Evolutionary conservation across 2,797 vertebrate genomes (phyloP), one percentile per base, ranked within the genome.

Genomic region (Urosaurus nigricauda): DNA sequence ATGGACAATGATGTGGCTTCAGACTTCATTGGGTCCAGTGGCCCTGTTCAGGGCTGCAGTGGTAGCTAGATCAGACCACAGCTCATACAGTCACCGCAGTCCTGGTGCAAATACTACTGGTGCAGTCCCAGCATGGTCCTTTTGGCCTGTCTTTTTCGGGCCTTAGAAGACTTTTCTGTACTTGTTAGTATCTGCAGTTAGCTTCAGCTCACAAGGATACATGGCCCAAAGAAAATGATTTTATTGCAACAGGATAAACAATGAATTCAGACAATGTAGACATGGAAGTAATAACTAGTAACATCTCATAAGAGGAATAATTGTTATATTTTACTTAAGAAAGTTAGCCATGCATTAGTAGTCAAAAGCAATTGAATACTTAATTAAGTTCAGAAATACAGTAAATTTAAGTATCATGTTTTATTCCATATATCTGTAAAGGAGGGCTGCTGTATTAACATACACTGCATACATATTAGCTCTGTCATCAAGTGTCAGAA

Each of bases 201-300:
- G 60, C 37, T 68, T 37, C 19, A 65, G 5, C 60, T 83, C 60
- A 43, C 37, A 43, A 43, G 13, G 13, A 29, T 43, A 26, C 26
- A 68, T 47, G 24, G 43, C 24, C 21, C 21, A 81, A 81, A 81
- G n/a, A 79, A 56, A 51, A 19, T 79, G 26, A 68, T 68, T 56
- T 32, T 37, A 65, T 35, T 83, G 37, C 43, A 68, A 32, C 5
- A 8, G 16, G 60, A 47, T 51, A 16, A 65, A 47, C 1, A 68
- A 47, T 83, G 21, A 84, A 75, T 79, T 86, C 80, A 91, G 74
- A 47, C 79, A 84, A 19, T 40, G 4, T 79, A 74, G 19, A 88
- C 60, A 1, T 0, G 0, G 0, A 0, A 58, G 60, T 85, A 65
- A 32, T 9, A 29, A 17, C 60, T 77, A 32, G 37, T 87, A 14